Evolutionary conservation across 2,113 vertebrate genomes (phyloP).

Genomic region (Hemiscyllium ocellatum): DNA sequence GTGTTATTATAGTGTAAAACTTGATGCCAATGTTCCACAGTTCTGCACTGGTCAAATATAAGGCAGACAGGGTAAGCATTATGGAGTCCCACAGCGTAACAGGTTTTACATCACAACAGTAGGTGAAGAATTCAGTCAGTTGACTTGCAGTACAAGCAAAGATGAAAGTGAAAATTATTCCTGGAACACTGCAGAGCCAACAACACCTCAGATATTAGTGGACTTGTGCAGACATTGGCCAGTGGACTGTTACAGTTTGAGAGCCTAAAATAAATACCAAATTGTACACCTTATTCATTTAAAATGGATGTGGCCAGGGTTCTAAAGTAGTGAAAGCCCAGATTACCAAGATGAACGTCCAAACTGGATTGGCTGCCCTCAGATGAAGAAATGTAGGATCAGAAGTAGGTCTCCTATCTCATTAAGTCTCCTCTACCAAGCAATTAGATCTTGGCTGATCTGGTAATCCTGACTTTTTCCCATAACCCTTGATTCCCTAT

Average conservation of each 20-base stretch:
- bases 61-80: no score
- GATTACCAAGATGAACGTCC: background rate
- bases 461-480: no score
- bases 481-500: no score
- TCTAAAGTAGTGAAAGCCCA: background rate
- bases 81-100: no score
- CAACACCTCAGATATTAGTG: background rate
- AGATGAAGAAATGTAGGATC: no score
- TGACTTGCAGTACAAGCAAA: no score
- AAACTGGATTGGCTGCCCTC: background rate
- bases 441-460: no score
- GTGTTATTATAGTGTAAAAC: background rate
- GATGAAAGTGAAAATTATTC: background rate
- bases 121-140: background rate
- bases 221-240: background rate
- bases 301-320: background rate
- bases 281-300: background rate
- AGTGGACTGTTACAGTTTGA: background rate
- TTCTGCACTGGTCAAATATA: no score
- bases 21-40: background rate
- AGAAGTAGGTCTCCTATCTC: no score
- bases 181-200: background rate
- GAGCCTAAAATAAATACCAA: background rate
- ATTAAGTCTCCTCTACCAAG: no score
- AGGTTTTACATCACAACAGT: no score